A percentile compares a stretch with the other conserved stretches of the same genome.
Evolutionary conservation across 2,797 vertebrate genomes (phyloP).

Genomic region (Leuciscus waleckii): DNA sequence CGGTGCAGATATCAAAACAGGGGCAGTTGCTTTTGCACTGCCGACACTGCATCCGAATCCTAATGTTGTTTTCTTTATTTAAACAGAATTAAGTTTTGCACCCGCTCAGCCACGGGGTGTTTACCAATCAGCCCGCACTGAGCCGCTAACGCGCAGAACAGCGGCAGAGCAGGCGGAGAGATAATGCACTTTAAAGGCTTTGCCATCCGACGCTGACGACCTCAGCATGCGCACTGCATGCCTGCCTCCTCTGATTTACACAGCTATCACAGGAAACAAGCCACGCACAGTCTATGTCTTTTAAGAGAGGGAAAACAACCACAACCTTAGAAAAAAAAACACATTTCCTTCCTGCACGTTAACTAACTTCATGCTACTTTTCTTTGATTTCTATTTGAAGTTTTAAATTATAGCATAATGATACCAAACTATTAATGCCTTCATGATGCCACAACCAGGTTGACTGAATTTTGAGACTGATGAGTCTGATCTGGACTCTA

Average conservation of each 20-base stretch:
- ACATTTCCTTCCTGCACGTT: not conserved
- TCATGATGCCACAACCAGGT: not conserved
- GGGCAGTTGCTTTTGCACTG: constrained; percentile 61
- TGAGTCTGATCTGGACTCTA: not conserved
- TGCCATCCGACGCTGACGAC: constrained; percentile 63
- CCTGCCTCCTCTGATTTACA: constrained; percentile 66
- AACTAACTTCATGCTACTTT: constrained; percentile 3
- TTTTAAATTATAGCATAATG: not conserved
- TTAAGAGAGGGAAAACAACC: constrained; percentile 18
- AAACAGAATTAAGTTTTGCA: constrained; percentile 75
- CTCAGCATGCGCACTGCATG: constrained; percentile 64
- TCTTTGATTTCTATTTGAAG: not conserved
- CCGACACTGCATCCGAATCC: constrained; percentile 65
- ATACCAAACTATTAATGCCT: not conserved
- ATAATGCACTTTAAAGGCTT: constrained; percentile 79
- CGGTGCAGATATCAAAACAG: constrained; percentile 67
- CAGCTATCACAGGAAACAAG: constrained; percentile 37
- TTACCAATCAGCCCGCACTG: constrained; percentile 73
- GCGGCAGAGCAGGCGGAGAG: constrained; percentile 68
- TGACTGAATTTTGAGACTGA: not conserved
- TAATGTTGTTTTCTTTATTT: constrained; percentile 72
- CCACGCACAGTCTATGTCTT: constrained; percentile 23
- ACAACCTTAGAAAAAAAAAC: not conserved
- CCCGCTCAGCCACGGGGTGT: constrained; percentile 71
- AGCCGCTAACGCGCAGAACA: constrained; percentile 60